phyloP scores from a whole-genome alignment of 2,888 invertebrate genomes.

The Macrosiphum euphorbiae region DNA sequence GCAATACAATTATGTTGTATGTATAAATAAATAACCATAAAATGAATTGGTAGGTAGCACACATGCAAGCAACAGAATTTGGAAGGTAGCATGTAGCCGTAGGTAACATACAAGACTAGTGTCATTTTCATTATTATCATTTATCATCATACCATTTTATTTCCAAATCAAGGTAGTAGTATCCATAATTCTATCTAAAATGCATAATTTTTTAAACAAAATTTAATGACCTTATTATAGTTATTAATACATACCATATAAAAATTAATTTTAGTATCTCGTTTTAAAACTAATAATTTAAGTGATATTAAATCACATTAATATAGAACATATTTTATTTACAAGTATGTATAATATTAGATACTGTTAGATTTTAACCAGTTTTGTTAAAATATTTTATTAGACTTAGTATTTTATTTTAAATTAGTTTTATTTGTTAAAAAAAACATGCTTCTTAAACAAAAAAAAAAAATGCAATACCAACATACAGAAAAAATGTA shows the following conservation, averaged over 20 bases:
- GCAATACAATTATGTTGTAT: too few species aligned
- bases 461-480: neutral
- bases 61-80: neutral
- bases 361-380: neutral
- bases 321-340: neutral
- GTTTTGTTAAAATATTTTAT: neutral
- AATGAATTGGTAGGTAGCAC: too few species aligned
- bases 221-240: neutral
- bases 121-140: neutral
- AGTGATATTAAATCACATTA: neutral
- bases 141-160: neutral
- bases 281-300: neutral
- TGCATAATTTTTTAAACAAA: neutral
- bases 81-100: neutral
- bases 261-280: neutral
- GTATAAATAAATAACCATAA: too few species aligned
- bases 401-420: neutral
- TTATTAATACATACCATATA: neutral
- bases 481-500: neutral
- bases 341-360: neutral
- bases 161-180: slow-evolving; percentile 8
- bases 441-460: neutral
- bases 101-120: neutral
- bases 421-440: neutral
- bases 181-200: slow-evolving; percentile 37